phyloP scores from a whole-genome alignment of 1,140 invertebrate species.

The Cyphomyrmex costatus region DNA sequence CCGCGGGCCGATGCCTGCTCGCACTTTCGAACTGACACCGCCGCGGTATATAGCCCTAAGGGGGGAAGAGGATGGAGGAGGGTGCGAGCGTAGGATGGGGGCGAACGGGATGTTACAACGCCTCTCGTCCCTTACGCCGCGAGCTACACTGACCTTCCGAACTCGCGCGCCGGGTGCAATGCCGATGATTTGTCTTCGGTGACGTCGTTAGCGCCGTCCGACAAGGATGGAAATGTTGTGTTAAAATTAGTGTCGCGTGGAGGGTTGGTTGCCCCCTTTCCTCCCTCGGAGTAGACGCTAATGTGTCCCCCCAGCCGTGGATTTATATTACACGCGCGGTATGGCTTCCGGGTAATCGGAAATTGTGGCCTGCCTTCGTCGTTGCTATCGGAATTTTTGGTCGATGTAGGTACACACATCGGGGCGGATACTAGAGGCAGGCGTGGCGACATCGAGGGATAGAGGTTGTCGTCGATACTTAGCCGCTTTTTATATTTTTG shows the following conservation, averaged over 20 bases:
- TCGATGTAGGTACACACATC: conserved; percentile 41
- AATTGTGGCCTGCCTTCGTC: conserved; percentile 61
- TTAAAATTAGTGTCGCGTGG: conserved; percentile 57
- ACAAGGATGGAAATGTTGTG: conserved; percentile 66
- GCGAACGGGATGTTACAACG: conserved; percentile 43
- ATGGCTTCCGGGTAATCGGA: conserved; percentile 67
- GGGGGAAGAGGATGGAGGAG: neutral
- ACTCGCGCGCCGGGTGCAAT: conserved; percentile 49
- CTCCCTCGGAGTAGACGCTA: conserved; percentile 38
- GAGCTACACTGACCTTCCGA: conserved; percentile 59
- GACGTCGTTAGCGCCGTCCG: conserved; percentile 59
- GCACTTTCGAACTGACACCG: conserved; percentile 79
- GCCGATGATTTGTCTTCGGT: conserved; percentile 62
- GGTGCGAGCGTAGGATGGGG: neutral
- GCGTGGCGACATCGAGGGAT: conserved; percentile 10
- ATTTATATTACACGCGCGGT: conserved; percentile 55
- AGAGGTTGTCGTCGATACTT: conserved; percentile 4
- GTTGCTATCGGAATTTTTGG: conserved; percentile 62
- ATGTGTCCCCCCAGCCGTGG: conserved; percentile 44
- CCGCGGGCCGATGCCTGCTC: conserved; percentile 83
- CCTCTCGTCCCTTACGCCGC: conserved; percentile 31
- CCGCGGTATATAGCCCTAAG: conserved; percentile 63
- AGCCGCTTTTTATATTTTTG: conserved; percentile 37
- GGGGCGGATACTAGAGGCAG: conserved; percentile 29
- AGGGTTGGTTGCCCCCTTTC: conserved; percentile 1